Conservation (phyloP, 2,797 vertebrate species). For the Sebastes taczanowskii region DNA sequence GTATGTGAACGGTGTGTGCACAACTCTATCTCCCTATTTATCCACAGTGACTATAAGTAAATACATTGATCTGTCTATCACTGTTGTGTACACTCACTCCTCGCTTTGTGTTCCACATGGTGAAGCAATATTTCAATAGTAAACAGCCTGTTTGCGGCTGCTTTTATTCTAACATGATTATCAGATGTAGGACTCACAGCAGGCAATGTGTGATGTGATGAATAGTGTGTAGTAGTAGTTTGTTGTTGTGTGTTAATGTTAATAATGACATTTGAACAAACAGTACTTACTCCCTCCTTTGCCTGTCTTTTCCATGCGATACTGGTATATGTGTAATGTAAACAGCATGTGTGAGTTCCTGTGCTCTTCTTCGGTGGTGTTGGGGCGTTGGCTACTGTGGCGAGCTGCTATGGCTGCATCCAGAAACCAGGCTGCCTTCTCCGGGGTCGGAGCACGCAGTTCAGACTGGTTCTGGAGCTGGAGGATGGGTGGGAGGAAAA, state of each 20-base stretch:
- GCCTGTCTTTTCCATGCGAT: slow-evolving; percentile 97
- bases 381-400: slow-evolving; percentile 84
- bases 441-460: slow-evolving; percentile 92
- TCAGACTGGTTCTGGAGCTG: slow-evolving; percentile 99
- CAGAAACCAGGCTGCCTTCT: slow-evolving; percentile 96
- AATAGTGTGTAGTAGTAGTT: neutral
- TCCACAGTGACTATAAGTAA: neutral
- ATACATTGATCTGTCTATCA: neutral
- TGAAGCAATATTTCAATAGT: neutral
- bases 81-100: neutral
- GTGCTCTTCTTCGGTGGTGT: slow-evolving; percentile 90
- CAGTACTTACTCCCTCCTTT: slow-evolving; percentile 96
- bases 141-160: neutral
- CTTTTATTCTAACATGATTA: neutral
- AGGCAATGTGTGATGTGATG: neutral
- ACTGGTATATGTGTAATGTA: slow-evolving; percentile 98
- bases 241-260: neutral
- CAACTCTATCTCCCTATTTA: neutral
- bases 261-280: neutral
- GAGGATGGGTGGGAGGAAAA: neutral
- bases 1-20: neutral
- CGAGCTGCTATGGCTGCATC: slow-evolving; percentile 94
- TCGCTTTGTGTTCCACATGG: neutral
- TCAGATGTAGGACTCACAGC: neutral
- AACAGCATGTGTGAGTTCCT: slow-evolving; percentile 99